A percentile compares a stretch with the other conserved stretches of the same genome.
These are phyloP conservation scores for Camponotus fellah DNA, from an alignment of 2,888 invertebrate genomes.

Conservation along the genomic window DNA sequence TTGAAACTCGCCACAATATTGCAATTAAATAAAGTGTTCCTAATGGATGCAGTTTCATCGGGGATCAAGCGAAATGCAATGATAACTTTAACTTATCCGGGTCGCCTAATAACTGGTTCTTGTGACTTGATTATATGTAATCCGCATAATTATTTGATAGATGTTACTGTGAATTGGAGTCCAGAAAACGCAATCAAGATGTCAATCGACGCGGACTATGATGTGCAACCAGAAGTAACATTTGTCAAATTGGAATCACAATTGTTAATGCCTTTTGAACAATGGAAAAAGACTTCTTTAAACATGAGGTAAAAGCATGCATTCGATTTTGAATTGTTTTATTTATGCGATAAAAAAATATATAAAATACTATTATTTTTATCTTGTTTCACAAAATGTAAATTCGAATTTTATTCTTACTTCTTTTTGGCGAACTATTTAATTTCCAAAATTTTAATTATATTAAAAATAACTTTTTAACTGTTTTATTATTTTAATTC, in stretches of 20 bases:
- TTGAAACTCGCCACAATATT: conserved; percentile 90
- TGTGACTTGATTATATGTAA: conserved; percentile 89
- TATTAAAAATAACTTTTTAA: conserved; percentile 3
- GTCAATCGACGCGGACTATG: conserved; percentile 88
- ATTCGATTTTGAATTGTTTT: background rate
- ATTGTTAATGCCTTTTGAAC: conserved; percentile 88
- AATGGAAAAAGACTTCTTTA: conserved; percentile 87
- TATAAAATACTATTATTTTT: background rate
- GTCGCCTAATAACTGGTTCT: conserved; percentile 90
- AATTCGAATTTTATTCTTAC: background rate
- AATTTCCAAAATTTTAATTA: background rate
- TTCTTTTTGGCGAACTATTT: background rate
- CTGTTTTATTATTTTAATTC: conserved; percentile 7
- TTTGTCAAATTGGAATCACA: conserved; percentile 85
- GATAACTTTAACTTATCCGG: conserved; percentile 91
- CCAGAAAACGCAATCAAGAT: conserved; percentile 89
- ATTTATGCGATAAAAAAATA: background rate
- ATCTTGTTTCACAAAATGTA: background rate
- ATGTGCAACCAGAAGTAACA: conserved; percentile 85
- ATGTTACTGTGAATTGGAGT: conserved; percentile 91
- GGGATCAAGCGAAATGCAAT: conserved; percentile 89
- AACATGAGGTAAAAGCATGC: conserved; percentile 86
- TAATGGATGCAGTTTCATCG: conserved; percentile 30
- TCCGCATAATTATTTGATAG: conserved; percentile 85
- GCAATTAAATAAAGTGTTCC: conserved; percentile 87